Evolutionary conservation across 2,113 vertebrate species (phyloP).

Genomic region (Otus sunia): DNA sequence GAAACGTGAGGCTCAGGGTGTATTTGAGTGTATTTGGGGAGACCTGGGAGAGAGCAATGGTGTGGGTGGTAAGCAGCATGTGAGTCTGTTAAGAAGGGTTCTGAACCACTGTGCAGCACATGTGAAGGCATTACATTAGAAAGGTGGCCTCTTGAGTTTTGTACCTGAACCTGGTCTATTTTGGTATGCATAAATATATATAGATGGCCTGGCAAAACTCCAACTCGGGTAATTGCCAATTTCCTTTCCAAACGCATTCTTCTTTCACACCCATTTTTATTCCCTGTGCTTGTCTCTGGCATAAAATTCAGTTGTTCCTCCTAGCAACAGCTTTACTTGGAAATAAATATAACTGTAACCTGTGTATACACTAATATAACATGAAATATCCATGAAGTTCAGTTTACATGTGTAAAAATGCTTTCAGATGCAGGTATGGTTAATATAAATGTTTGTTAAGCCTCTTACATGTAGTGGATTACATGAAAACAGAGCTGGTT

Average conservation of each 20-base stretch:
- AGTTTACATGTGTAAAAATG: background rate
- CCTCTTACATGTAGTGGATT: background rate
- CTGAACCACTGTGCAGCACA: background rate
- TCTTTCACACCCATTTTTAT: conserved; percentile 16
- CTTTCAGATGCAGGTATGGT: background rate
- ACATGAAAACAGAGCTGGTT: background rate
- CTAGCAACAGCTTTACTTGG: background rate
- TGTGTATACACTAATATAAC: background rate
- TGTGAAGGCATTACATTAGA: background rate
- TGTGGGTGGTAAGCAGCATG: background rate
- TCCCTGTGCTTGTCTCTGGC: background rate
- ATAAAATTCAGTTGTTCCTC: background rate
- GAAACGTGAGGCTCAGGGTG: background rate
- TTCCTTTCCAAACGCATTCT: background rate
- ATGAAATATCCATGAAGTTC: background rate
- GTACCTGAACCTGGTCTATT: background rate
- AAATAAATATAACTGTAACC: background rate
- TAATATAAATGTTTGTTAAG: background rate
- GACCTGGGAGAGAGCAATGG: background rate
- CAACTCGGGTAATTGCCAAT: background rate
- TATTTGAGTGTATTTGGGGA: background rate
- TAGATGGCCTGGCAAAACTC: background rate
- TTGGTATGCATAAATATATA: conserved; percentile 8
- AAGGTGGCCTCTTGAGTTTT: background rate
- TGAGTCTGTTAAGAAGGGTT: background rate